phyloP scores from a whole-genome alignment of 1,140 invertebrate species.

The Phymorhynchus buccinoides region DNA sequence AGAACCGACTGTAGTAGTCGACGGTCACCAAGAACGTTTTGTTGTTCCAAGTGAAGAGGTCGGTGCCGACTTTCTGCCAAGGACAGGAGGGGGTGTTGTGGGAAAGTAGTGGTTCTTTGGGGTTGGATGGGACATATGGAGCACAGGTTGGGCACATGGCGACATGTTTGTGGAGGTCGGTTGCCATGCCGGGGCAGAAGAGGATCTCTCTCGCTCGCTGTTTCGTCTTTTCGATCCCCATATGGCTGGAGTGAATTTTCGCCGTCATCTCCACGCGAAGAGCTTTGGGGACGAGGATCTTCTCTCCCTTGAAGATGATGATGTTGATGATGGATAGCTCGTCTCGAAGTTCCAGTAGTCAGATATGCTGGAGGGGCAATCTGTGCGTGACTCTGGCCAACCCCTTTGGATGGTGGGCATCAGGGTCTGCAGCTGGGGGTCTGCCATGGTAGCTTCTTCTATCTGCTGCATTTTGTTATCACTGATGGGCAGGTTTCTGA shows the following conservation, averaged over 20 bases:
- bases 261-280: background rate
- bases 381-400: constrained; percentile 22
- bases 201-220: background rate
- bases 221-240: constrained; percentile 22
- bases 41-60: constrained; percentile 6
- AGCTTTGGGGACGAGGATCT: constrained; percentile 4
- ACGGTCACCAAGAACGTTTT: constrained; percentile 5
- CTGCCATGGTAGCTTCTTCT: constrained; percentile 23
- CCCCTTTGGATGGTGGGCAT: constrained; percentile 13
- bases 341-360: constrained; percentile 28
- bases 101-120: constrained; percentile 5
- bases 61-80: constrained; percentile 15
- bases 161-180: background rate
- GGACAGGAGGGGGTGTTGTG: constrained; percentile 2
- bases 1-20: constrained; percentile 6
- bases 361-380: background rate
- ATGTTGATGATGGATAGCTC: constrained; percentile 9
- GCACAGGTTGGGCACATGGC: too few relatives aligned
- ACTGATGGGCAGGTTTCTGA: background rate
- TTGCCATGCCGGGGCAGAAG: constrained; percentile 8
- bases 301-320: constrained; percentile 23
- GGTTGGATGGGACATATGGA: too few relatives aligned
- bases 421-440: background rate
- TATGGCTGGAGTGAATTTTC: background rate
- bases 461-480: constrained; percentile 26